phyloP scores from a whole-genome alignment of 2,113 vertebrate genomes.

The Silurus meridionalis region DNA sequence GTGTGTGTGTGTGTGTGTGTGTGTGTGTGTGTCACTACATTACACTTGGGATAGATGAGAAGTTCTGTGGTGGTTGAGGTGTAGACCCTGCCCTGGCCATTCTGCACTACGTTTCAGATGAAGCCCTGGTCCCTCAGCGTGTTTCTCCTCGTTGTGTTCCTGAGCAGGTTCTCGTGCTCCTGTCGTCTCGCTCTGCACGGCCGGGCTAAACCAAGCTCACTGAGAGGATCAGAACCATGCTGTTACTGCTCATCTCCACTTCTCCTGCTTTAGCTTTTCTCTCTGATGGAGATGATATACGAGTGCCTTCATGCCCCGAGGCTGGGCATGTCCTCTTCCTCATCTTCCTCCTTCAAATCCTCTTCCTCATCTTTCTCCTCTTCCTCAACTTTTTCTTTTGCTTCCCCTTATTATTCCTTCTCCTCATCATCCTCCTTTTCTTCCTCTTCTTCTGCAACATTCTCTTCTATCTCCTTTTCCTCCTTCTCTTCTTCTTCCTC shows the following conservation, averaged over 20 bases:
- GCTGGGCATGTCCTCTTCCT: conserved; percentile 33
- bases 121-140: background rate
- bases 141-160: background rate
- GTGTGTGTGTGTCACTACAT: background rate
- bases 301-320: conserved; percentile 61
- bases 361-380: background rate
- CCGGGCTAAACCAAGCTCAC: conserved; percentile 23
- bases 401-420: background rate
- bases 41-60: background rate
- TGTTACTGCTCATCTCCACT: conserved; percentile 27
- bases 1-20: no score
- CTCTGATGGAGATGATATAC: conserved; percentile 48
- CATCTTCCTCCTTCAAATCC: background rate
- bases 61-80: background rate
- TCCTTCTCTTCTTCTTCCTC: background rate
- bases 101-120: background rate
- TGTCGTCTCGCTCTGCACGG: background rate
- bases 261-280: conserved; percentile 46
- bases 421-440: conserved; percentile 10
- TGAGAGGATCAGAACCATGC: background rate
- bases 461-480: background rate
- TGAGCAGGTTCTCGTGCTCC: background rate
- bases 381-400: background rate
- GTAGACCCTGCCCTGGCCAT: background rate
- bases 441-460: conserved; percentile 12